Base-by-base conservation (phyloP, 2,113 vertebrate genomes). In the Capricornis sumatraensis region DNA sequence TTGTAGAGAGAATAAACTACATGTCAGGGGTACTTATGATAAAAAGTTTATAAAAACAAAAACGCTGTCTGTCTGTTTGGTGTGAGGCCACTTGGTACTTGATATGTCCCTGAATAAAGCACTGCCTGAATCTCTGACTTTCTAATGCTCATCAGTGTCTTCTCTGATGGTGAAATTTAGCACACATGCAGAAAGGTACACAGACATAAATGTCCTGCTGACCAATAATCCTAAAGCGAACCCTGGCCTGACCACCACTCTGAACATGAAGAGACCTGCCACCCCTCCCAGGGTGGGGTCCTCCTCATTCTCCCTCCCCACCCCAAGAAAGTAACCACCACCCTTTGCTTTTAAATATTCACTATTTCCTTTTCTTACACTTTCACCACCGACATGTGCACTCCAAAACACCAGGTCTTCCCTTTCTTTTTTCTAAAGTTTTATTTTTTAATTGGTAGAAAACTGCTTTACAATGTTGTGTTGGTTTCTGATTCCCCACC, bases 91-190 rank as follows among this genome's bases (percentile, higher is more conserved):
- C 92, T 76, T 92, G 93, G 86, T 96, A 96, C 62, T 14, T 27
- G 27, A 40, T 8, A 45, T 87, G 93, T 71, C 97, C 98, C 96
- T 95, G 96, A 98, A 96, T 98, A 95, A 97, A 98, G 98, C 90
- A 50, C 79, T 97, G 64, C 96, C 97, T 96, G 87, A 53, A 97
- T 89, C 91, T 95, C 88, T 97, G 97, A 71, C 60, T 96, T 93
- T 96, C 96, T 57, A 86, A 93, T 57, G 97, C 87, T 96, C 95
- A 97, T 92, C 88, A 21, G 1, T 6, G 45, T 62, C 81, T 67
- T 33, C 79, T 93, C 81, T 92, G 89, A 92, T 47, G 43, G 47
- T 25, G n/a, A 94, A 90, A 89, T 19, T 7, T 14, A 58, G 85
- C 15, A 52, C n/a, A 23, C 27, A 1, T 1, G 52, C 40, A 52